Percentiles rank a stretch among this genome's conserved stretches.
Conservation (phyloP, 2,113 vertebrate genomes). For the Marcusenius ussheri region DNA sequence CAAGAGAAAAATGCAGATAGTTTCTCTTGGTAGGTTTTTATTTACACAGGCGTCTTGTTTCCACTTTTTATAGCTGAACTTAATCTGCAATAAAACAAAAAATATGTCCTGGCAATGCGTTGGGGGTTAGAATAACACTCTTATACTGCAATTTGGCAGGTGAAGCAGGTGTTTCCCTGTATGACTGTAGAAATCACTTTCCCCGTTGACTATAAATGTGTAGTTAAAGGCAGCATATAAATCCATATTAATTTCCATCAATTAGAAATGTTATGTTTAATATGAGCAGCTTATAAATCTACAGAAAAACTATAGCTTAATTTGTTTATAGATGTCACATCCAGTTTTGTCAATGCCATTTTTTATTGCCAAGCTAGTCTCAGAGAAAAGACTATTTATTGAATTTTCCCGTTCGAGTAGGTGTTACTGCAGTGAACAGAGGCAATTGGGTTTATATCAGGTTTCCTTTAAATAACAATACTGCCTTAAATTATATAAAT, state of each 20-base stretch:
- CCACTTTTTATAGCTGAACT: constrained; percentile 34
- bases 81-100: constrained; percentile 28
- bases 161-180: neutral
- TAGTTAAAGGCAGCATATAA: neutral
- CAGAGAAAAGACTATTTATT: constrained; percentile 33
- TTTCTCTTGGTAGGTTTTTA: neutral
- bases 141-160: constrained; percentile 9
- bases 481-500: constrained; percentile 48
- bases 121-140: neutral
- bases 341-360: constrained; percentile 38
- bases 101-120: constrained; percentile 10
- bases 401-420: constrained; percentile 41
- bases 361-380: constrained; percentile 20
- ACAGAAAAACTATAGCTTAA: constrained; percentile 28
- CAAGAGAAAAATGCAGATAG: neutral
- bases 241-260: constrained; percentile 21
- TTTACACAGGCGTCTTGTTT: constrained; percentile 30
- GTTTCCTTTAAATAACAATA: constrained; percentile 54
- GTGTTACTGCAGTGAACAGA: constrained; percentile 39
- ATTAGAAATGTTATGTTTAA: constrained; percentile 27
- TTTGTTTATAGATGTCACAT: constrained; percentile 39
- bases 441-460: constrained; percentile 39
- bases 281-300: constrained; percentile 29
- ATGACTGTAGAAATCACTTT: constrained; percentile 13
- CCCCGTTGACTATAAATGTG: constrained; percentile 26